phyloP scores from a whole-genome alignment of 2,888 invertebrate genomes.

The Conistra vaccinii region DNA sequence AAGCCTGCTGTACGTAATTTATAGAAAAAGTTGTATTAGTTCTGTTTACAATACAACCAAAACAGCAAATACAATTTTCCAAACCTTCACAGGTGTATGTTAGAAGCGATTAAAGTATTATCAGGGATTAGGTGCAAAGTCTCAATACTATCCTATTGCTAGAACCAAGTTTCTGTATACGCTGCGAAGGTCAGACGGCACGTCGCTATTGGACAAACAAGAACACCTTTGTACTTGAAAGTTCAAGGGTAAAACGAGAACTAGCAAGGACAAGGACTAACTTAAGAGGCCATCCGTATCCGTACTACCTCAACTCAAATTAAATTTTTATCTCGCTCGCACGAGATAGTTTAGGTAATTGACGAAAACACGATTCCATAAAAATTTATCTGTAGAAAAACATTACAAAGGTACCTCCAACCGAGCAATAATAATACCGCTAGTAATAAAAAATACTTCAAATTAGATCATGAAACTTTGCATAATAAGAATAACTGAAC shows the following conservation, averaged over 20 bases:
- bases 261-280: conserved; percentile 1
- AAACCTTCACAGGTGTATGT: neutral
- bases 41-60: conserved; percentile 2
- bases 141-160: neutral
- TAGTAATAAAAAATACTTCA: too few species aligned
- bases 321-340: too few species aligned
- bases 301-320: too few species aligned
- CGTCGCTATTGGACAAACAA: neutral
- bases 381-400: too few species aligned
- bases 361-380: too few species aligned
- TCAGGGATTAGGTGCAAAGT: neutral
- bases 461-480: too few species aligned
- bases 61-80: neutral
- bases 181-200: conserved; percentile 10
- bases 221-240: conserved; percentile 22
- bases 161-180: neutral
- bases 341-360: too few species aligned
- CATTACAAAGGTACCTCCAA: too few species aligned
- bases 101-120: conserved; percentile 32
- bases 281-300: too few species aligned
- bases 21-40: neutral
- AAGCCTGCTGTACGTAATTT: neutral
- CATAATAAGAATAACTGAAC: too few species aligned
- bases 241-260: conserved; percentile 27
- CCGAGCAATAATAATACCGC: too few species aligned